These are phyloP conservation scores for Cosmia trapezina DNA, from an alignment of 2,888 invertebrate species.

Conservation along the genomic window DNA sequence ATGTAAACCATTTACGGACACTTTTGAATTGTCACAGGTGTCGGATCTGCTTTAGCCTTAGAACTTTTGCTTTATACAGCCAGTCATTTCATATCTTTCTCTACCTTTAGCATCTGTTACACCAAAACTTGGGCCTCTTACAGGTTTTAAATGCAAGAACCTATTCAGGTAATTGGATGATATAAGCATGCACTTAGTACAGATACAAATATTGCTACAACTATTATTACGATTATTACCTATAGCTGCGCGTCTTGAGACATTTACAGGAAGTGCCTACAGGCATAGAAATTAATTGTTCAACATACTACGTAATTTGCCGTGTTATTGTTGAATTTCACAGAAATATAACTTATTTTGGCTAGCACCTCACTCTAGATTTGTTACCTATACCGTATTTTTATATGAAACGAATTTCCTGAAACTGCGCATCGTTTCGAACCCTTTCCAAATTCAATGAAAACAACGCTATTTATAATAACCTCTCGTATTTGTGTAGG, in stretches of 20 bases:
- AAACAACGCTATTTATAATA: constrained; percentile 43
- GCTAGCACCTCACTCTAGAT: neutral
- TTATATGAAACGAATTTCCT: constrained; percentile 2
- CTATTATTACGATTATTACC: too few species aligned
- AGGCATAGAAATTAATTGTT: neutral
- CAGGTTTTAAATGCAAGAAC: neutral
- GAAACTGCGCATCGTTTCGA: constrained; percentile 8
- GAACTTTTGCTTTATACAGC: neutral
- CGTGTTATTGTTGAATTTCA: constrained; percentile 1
- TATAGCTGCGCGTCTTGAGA: neutral
- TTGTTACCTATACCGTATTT: neutral
- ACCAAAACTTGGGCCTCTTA: neutral
- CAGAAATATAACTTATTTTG: neutral
- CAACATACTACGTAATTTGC: too few species aligned
- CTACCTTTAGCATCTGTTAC: too few species aligned
- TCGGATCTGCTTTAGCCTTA: neutral
- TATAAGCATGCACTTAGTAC: neutral
- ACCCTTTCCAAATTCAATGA: constrained; percentile 39
- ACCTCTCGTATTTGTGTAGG: constrained; percentile 69
- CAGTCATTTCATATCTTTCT: neutral
- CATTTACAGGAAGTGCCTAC: neutral
- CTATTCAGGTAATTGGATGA: neutral
- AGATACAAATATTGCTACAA: neutral
- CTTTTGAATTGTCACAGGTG: neutral
- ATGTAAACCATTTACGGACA: too few species aligned